phyloP scores from a whole-genome alignment of 1,140 invertebrate genomes.

The Brachionus manjavacas region DNA sequence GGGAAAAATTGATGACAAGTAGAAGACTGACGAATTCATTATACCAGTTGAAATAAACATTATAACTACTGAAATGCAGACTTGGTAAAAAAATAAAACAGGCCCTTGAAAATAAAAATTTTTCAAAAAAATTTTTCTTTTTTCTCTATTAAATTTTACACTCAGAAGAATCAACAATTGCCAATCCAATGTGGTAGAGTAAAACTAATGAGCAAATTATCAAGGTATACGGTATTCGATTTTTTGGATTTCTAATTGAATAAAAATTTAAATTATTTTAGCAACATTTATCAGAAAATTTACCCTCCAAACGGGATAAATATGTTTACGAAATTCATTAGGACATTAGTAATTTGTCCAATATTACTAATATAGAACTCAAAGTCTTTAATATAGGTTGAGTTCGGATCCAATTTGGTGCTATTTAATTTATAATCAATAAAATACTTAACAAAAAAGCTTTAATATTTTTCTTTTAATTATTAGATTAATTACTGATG shows the following conservation, averaged over 20 bases:
- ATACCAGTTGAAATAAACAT: conserved; percentile 38
- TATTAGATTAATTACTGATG: neutral
- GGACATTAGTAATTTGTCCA: conserved; percentile 27
- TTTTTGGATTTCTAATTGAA: conserved; percentile 1
- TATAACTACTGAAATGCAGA: neutral
- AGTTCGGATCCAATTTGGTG: neutral
- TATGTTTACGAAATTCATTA: conserved; percentile 38
- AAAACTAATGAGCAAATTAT: neutral
- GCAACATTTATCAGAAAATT: neutral
- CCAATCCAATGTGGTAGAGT: conserved; percentile 3
- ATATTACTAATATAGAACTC: conserved; percentile 3
- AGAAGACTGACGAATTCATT: conserved; percentile 26
- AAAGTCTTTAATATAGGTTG: neutral
- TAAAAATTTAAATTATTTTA: neutral
- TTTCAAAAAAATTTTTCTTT: neutral
- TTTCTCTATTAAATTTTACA: neutral
- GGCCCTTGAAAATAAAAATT: neutral
- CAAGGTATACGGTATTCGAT: conserved; percentile 24
- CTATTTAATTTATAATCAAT: conserved; percentile 20
- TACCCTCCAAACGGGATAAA: neutral
- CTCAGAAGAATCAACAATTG: conserved; percentile 26
- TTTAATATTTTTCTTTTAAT: neutral
- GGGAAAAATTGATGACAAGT: conserved; percentile 22
- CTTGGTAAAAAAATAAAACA: neutral
- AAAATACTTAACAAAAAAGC: neutral